Evolutionary conservation across 2,113 vertebrate species (phyloP), one percentile per base, ranked within the genome.

Genomic region (Oriolus oriolus): DNA sequence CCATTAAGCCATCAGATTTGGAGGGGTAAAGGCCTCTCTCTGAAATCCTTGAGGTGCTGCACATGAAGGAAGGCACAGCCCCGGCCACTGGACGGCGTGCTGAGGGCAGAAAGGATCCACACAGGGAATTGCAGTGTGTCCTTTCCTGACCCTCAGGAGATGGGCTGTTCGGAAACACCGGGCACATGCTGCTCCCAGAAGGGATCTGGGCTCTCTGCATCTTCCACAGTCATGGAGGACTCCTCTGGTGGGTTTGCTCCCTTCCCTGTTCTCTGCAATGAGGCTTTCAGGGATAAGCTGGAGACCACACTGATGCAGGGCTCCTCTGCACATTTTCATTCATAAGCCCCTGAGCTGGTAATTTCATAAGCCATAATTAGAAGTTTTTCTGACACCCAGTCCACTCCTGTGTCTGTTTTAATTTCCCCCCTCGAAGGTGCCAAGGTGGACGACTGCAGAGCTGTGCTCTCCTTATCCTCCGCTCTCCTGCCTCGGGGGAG

Each of bases 291-390:
- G 66, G 63, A 31, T 54, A 59, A 92, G 31, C 39, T 16, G 24
- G 35, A 83, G 76, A 44, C 61, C 53, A 53, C 26, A 42, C 28
- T 16, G 44, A 66, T 39, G 53, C 30, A 50, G 41, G 30, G 33
- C 3, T 91, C 63, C 33, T 49, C 73, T 54, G 30, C 50, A 35
- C 50, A 7, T 65, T 87, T 81, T 52, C 82, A 77, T 83, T 66
- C 18, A 42, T 13, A 47, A 89, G 27, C 30, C 63, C 91, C 44
- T 2, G 49, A 93, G 49, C 49, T 3, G 13, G 39, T 88, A 76
- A 91, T 76, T 92, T 93, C 74, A 64, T 50, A 84, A 94, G 71
- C 80, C 76, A 39, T 71, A 95, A 88, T 89, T 90, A 95, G 86
- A 52, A 1, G 4, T 63, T 79, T 79, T 93, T 93, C 87, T 86